phyloP scores from a whole-genome alignment of 2,113 vertebrate species.

The Candoia aspera region DNA sequence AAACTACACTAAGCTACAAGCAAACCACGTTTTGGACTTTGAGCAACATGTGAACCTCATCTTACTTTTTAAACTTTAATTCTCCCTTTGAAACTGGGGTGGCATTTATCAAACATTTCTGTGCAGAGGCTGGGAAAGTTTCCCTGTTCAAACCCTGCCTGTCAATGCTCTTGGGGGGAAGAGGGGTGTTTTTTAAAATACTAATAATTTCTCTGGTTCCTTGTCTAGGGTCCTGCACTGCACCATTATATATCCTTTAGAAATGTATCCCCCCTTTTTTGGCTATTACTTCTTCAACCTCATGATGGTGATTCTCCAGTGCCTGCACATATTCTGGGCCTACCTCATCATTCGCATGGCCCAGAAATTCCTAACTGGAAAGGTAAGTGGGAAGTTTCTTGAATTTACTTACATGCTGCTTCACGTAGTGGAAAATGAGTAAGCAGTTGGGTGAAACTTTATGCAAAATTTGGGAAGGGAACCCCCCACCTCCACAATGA shows the following conservation, averaged over 20 bases:
- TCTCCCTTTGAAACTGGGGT: no score
- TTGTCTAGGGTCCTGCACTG: slow-evolving; percentile 87
- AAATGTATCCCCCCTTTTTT: slow-evolving; percentile 88
- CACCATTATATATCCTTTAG: slow-evolving; percentile 86
- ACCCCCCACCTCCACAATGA: not conserved
- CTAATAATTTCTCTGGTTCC: not conserved
- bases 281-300: slow-evolving; percentile 96
- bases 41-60: not conserved
- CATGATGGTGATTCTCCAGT: slow-evolving; percentile 87
- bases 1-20: not conserved
- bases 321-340: slow-evolving; percentile 94
- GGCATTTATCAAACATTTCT: not conserved
- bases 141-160: not conserved
- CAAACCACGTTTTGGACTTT: not conserved
- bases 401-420: not conserved
- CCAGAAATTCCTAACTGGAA: slow-evolving; percentile 89
- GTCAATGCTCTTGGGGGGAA: not conserved
- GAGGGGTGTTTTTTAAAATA: not conserved
- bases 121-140: not conserved
- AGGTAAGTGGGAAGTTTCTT: slow-evolving; percentile 59
- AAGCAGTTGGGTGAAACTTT: not conserved
- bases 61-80: not conserved
- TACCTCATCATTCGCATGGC: slow-evolving; percentile 91
- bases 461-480: not conserved
- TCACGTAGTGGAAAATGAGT: no score